Conservation (phyloP, 2,113 vertebrate species). For the Plestiodon gilberti region DNA sequence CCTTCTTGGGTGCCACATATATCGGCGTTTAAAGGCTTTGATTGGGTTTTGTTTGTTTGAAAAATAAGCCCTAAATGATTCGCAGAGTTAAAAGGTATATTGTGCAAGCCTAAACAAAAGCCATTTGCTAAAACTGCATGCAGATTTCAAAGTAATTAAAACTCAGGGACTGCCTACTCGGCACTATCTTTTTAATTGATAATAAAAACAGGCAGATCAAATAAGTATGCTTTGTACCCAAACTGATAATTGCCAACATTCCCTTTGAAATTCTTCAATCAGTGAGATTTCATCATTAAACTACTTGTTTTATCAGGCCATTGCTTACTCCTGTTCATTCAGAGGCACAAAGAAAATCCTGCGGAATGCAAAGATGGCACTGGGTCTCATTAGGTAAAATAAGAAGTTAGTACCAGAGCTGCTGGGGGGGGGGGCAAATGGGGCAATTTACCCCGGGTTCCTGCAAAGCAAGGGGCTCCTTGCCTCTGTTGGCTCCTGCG, state of each 20-base stretch:
- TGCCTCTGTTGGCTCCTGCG: too few relatives aligned
- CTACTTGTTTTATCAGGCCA: constrained; percentile 31
- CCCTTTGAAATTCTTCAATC: constrained; percentile 58
- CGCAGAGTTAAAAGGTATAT: constrained; percentile 59
- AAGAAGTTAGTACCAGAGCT: neutral
- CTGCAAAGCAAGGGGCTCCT: too few relatives aligned
- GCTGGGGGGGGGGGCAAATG: too few relatives aligned
- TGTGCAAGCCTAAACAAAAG: constrained; percentile 60
- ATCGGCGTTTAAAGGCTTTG: constrained; percentile 21
- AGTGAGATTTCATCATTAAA: constrained; percentile 46
- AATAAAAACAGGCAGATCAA: constrained; percentile 66
- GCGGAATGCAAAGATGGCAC: constrained; percentile 39
- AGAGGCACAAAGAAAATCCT: constrained; percentile 38
- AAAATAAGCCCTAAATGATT: constrained; percentile 50
- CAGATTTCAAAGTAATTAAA: constrained; percentile 71
- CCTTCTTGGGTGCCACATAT: neutral
- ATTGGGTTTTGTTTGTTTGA: constrained; percentile 41
- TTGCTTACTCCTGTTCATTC: constrained; percentile 50
- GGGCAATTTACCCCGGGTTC: too few relatives aligned
- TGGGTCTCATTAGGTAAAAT: constrained; percentile 55
- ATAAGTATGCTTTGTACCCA: constrained; percentile 54
- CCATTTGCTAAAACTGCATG: constrained; percentile 62
- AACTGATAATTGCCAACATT: constrained; percentile 46
- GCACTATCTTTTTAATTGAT: constrained; percentile 55
- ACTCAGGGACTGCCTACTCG: constrained; percentile 50